Conservation (phyloP, 2,888 invertebrate species). For the Ceramica pisi region DNA sequence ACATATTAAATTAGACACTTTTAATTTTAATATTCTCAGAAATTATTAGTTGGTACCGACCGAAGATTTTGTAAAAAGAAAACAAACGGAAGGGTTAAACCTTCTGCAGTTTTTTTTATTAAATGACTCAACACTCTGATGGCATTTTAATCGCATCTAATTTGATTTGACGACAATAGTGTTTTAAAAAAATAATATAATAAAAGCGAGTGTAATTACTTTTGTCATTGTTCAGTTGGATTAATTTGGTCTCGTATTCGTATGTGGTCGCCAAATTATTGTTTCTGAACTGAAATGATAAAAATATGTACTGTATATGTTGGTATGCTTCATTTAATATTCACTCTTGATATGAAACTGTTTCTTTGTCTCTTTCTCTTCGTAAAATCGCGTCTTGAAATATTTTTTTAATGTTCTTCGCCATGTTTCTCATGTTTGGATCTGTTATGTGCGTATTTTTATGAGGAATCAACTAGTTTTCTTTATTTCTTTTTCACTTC, state of each 20-base stretch:
- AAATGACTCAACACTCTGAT: slow-evolving; percentile 61
- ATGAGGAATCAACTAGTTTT: too few relatives aligned
- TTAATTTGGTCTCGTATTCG: slow-evolving; percentile 51
- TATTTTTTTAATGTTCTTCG: not conserved
- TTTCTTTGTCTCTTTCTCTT: not conserved
- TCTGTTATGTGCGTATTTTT: too few relatives aligned
- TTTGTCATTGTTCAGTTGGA: slow-evolving; percentile 40
- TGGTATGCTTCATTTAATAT: too few relatives aligned
- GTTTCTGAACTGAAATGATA: not conserved
- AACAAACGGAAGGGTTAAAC: not conserved
- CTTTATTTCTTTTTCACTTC: too few relatives aligned
- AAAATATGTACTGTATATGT: not conserved
- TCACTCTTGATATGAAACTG: too few relatives aligned
- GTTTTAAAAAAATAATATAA: slow-evolving; percentile 73
- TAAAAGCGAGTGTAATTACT: slow-evolving; percentile 58
- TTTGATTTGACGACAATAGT: slow-evolving; percentile 79
- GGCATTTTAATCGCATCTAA: slow-evolving; percentile 81
- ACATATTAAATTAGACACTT: too few relatives aligned
- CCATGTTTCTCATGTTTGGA: too few relatives aligned
- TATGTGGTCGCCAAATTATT: slow-evolving; percentile 28
- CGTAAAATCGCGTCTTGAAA: not conserved
- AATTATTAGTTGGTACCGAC: too few relatives aligned
- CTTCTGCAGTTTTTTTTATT: slow-evolving; percentile 41
- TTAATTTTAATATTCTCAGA: too few relatives aligned
- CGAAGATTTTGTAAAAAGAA: not conserved